phyloP scores from a whole-genome alignment of 2,888 invertebrate genomes.

The Stenchaetothrips biformis region DNA sequence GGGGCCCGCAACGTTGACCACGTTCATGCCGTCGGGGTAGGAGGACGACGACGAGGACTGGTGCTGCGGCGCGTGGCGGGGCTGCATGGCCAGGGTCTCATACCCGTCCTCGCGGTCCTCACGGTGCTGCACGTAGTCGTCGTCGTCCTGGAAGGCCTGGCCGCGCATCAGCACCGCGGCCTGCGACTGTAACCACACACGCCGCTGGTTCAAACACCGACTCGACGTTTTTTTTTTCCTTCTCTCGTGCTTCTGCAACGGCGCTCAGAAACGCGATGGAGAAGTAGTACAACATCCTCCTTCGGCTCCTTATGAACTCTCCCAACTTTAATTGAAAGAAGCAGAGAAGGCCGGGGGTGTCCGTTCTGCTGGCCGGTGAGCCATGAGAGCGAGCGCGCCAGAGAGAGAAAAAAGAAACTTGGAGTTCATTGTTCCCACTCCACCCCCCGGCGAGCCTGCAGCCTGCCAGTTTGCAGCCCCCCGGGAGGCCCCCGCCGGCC shows the following conservation, averaged over 20 bases:
- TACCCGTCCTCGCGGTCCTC: conserved; percentile 27
- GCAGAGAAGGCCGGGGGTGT: not conserved
- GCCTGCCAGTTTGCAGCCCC: not conserved
- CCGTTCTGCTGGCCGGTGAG: not conserved
- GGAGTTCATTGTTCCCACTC: not conserved
- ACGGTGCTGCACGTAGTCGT: conserved; percentile 32
- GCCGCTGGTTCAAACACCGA: not conserved
- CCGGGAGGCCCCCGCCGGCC: not conserved
- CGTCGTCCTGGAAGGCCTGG: conserved; percentile 37
- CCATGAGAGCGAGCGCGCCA: not conserved
- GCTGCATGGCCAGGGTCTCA: conserved; percentile 40
- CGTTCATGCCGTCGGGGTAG: not conserved
- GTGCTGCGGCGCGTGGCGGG: conserved; percentile 33
- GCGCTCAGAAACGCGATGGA: conserved; percentile 8
- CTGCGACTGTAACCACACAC: conserved; percentile 30
- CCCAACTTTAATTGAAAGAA: not conserved
- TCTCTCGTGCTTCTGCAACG: not conserved
- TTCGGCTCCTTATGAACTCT: not conserved
- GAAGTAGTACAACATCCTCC: conserved; percentile 24
- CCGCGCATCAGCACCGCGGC: conserved; percentile 40
- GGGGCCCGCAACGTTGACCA: conserved; percentile 41
- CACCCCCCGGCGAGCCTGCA: not conserved
- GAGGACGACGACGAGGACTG: conserved; percentile 23
- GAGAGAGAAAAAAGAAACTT: not conserved
- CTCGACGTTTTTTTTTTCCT: conserved; percentile 26